Evolutionary conservation across 1,140 invertebrate genomes (phyloP), one percentile per base, ranked within the genome.

Genomic region (Ceratitis capitata): DNA sequence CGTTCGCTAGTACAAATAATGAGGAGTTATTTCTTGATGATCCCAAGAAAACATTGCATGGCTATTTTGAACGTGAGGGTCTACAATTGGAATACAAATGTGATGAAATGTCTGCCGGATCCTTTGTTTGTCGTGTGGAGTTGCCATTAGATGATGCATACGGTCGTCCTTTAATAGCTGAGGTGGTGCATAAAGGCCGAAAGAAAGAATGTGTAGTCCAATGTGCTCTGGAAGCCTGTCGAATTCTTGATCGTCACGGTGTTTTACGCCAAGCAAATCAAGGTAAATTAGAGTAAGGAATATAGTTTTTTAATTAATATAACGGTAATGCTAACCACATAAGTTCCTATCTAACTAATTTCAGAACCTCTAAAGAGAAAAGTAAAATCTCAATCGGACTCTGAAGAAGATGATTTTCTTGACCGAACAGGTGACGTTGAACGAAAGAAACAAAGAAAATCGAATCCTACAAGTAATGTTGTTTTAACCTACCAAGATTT

Each of bases 361-460:
- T 47, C 23, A 86, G 90, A 91, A 82, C 95, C 51, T 92, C 94
- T 87, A 19, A 95, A 96, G 84, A 93, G 95, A 10, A 97, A 96
- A 90, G 89, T 92, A n/a, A 86, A 19, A 86, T 84, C 0, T 16
- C 94, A 94, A 86, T 96, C 96, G 92, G 97, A 98, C 89, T 98
- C 97, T n/a, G 98, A 99, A 91, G 98, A 99, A 86, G 99, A 99
- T 92, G 96, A 96, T 23, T 99, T 97, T 93, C 94, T 98, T 82
- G 99, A 99, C 92, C 93, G 98, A 88, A 99, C 98, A 12, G 98
- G 98, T 9, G 95, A 95, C 82, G 95, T 99, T 45, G 98, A 99
- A 90, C 95, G 95, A 86, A 99, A 99, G 92, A 93, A 98, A 19
- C 93, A 95, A 87, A 94, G 92, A 88, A 93, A 87, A 93, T 94